These are phyloP conservation scores for Microtus obscurus DNA, from an alignment of 2,797 vertebrate species.

Conservation along the genomic window DNA sequence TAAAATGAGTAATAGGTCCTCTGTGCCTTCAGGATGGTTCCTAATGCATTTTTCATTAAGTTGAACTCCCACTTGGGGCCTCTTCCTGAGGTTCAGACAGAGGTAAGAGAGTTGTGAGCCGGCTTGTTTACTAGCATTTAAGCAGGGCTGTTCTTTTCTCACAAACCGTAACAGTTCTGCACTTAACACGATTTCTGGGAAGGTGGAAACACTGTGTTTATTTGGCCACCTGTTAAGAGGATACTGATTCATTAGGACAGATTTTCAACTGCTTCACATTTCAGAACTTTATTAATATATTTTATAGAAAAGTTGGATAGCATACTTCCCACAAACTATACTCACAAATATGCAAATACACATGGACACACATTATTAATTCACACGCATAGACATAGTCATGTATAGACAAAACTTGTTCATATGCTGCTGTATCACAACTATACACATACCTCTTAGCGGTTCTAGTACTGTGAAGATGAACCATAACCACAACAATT, in stretches of 20 bases:
- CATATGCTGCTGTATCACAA: not conserved
- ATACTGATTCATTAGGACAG: slow-evolving; percentile 67
- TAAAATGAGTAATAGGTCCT: slow-evolving; percentile 75
- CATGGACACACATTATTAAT: not conserved
- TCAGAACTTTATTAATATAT: slow-evolving; percentile 58
- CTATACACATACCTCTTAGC: not conserved
- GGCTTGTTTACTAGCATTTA: slow-evolving; percentile 78
- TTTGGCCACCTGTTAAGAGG: slow-evolving; percentile 78
- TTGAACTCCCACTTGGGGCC: slow-evolving; percentile 76
- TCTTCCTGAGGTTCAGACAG: slow-evolving; percentile 79
- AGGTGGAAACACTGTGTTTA: slow-evolving; percentile 71
- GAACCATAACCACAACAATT: not conserved
- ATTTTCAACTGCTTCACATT: slow-evolving; percentile 54
- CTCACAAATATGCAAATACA: not conserved
- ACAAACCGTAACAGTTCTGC: slow-evolving; percentile 71
- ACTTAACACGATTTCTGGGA: slow-evolving; percentile 75
- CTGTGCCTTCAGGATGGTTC: slow-evolving; percentile 15
- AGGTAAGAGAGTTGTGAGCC: slow-evolving; percentile 73
- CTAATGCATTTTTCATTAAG: slow-evolving; percentile 83
- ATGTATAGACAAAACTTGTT: not conserved
- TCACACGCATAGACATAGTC: not conserved
- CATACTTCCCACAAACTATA: slow-evolving; percentile 33
- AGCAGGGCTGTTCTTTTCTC: slow-evolving; percentile 74
- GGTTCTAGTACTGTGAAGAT: not conserved
- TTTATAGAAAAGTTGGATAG: slow-evolving; percentile 51